phyloP scores from a whole-genome alignment of 2,888 invertebrate species.

The Drosophila buzzatii region DNA sequence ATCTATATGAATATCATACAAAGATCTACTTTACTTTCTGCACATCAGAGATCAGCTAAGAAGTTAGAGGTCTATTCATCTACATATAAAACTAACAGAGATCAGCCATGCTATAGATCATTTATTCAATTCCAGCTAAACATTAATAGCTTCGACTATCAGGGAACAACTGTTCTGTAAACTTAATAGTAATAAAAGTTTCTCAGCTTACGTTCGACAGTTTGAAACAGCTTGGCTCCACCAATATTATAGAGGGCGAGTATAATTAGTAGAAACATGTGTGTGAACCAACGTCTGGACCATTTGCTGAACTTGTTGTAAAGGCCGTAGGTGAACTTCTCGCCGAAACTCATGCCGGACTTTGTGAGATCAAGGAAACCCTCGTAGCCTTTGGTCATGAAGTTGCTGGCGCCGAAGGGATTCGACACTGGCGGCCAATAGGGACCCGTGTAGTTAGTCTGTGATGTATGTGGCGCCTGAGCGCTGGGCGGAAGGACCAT shows the following conservation, averaged over 20 bases:
- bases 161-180: not conserved
- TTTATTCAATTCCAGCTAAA: not conserved
- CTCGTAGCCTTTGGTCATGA: slow-evolving; percentile 92
- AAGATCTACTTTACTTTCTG: not conserved
- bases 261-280: slow-evolving; percentile 92
- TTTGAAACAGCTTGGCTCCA: slow-evolving; percentile 92
- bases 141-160: not conserved
- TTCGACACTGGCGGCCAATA: slow-evolving; percentile 84
- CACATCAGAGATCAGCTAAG: not conserved
- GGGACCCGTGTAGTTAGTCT: slow-evolving; percentile 79
- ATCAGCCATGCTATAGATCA: not conserved
- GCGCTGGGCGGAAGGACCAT: slow-evolving; percentile 77
- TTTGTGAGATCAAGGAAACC: slow-evolving; percentile 93
- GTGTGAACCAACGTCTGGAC: slow-evolving; percentile 95
- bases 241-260: slow-evolving; percentile 92
- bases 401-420: slow-evolving; percentile 89
- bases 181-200: rapidly evolving
- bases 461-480: slow-evolving; percentile 74
- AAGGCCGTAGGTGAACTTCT: slow-evolving; percentile 92
- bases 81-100: not conserved
- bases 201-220: slow-evolving; percentile 90
- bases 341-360: slow-evolving; percentile 93
- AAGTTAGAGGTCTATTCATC: not conserved
- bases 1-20: not conserved
- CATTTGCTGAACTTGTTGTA: slow-evolving; percentile 91